Evolutionary conservation across 2,797 vertebrate genomes (phyloP).

Genomic region (Sparus aurata): DNA sequence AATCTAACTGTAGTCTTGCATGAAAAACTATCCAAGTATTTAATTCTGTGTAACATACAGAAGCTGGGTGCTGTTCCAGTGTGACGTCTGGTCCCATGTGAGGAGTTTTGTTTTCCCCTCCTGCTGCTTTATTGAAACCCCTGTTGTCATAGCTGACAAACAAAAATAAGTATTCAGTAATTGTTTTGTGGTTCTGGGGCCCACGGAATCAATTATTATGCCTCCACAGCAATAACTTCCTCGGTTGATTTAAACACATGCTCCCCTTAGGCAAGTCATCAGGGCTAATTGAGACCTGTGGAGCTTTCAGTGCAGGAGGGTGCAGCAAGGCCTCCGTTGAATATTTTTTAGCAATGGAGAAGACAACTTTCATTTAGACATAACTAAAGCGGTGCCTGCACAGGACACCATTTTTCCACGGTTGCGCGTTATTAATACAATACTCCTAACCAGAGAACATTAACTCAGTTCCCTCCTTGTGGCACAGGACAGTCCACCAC

Average conservation of each 20-base stretch:
- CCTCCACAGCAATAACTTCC: conserved; percentile 76
- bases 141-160: conserved; percentile 75
- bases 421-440: neutral
- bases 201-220: conserved; percentile 79
- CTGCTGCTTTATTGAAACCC: conserved; percentile 73
- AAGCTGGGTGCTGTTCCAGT: conserved; percentile 1
- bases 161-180: conserved; percentile 82
- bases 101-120: conserved; percentile 69
- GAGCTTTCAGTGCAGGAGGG: conserved; percentile 54
- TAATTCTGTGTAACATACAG: neutral
- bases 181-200: conserved; percentile 83
- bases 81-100: conserved; percentile 47
- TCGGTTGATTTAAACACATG: conserved; percentile 77
- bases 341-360: conserved; percentile 11
- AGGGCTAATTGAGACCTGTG: conserved; percentile 85
- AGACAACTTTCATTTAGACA: neutral
- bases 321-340: conserved; percentile 15
- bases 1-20: neutral
- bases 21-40: neutral
- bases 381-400: neutral
- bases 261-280: conserved; percentile 83
- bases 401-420: neutral
- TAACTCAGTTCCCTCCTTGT: conserved; percentile 48
- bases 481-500: conserved; percentile 36
- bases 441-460: conserved; percentile 6